Percentiles rank a stretch among this genome's conserved stretches.
Conservation (phyloP, 37 sponge, comb jelly and placozoan species). For the Tethya wilhelma region DNA sequence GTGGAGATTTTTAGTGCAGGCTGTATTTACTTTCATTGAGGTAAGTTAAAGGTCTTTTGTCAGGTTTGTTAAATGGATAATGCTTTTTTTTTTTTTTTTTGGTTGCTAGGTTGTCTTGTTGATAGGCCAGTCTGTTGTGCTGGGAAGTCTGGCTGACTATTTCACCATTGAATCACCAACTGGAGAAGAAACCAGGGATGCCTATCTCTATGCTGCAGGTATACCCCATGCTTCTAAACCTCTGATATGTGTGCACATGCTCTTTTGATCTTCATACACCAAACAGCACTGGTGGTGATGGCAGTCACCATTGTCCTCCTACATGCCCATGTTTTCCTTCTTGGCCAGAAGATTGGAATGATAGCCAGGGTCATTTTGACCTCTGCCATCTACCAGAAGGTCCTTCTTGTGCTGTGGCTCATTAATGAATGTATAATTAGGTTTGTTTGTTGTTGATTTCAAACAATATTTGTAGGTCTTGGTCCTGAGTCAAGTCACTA, state of each 20-base stretch:
- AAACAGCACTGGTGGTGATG: not conserved
- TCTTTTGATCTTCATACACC: no score
- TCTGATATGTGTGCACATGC: no score
- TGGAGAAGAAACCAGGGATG: no score
- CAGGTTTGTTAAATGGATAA: no score
- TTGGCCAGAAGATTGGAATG: constrained; percentile 70
- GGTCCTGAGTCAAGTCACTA: constrained; percentile 48
- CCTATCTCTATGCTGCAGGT: no score
- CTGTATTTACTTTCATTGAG: constrained; percentile 13
- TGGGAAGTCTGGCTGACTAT: no score
- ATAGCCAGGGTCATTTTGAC: constrained; percentile 45
- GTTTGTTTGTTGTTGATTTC: not conserved
- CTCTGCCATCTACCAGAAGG: constrained; percentile 69
- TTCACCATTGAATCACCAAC: no score
- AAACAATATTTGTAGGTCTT: constrained; percentile 36
- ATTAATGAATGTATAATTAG: no score
- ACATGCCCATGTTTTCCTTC: constrained; percentile 41
- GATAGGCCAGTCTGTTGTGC: not conserved
- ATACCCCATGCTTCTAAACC: no score
- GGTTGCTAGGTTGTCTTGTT: not conserved
- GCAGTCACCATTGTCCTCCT: not conserved
- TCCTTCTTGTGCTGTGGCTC: no score
- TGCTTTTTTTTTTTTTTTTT: not conserved
- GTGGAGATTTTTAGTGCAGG: constrained; percentile 48
- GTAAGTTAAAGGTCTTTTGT: no score